A percentile compares a stretch with the other conserved stretches of the same genome.
Evolutionary conservation across 2,113 vertebrate species (phyloP).

Genomic region (Machaerirhynchus nigripectus): DNA sequence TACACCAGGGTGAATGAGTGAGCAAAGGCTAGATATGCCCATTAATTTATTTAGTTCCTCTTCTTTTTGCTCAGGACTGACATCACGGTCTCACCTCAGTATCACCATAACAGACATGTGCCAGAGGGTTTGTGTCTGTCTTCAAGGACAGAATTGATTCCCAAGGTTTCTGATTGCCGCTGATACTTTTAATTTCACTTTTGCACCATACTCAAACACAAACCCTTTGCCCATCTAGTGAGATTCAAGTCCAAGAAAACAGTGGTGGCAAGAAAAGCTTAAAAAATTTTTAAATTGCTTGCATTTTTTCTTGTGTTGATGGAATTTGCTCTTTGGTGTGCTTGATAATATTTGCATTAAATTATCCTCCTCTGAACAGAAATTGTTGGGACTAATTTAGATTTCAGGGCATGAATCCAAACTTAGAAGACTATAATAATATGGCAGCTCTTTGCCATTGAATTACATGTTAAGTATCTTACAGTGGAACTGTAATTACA

Average conservation of each 20-base stretch:
- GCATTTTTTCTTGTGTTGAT: not conserved
- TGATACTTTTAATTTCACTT: not conserved
- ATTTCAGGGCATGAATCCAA: constrained; percentile 58
- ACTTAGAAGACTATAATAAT: constrained; percentile 34
- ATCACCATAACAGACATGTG: fast-evolving
- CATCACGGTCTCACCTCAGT: fast-evolving
- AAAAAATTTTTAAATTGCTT: not conserved
- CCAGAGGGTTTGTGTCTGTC: not conserved
- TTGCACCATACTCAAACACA: not conserved
- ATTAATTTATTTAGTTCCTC: not conserved
- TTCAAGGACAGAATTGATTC: not conserved
- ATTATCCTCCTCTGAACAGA: constrained; percentile 21
- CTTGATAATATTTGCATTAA: constrained; percentile 38
- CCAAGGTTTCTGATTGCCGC: not conserved
- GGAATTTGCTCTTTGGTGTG: not conserved
- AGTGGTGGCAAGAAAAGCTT: not conserved
- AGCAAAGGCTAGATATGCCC: not conserved
- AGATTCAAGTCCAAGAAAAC: not conserved
- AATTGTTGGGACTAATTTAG: constrained; percentile 47
- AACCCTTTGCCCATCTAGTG: not conserved
- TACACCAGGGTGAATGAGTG: not conserved
- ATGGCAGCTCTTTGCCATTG: constrained; percentile 22
- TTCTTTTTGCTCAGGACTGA: not conserved
- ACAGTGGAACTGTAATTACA: constrained; percentile 61
- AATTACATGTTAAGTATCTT: constrained; percentile 62